Percentiles rank a stretch among this genome's conserved stretches.
phyloP scores from a whole-genome alignment of 1,140 invertebrate species.

The Drosophila takahashii region DNA sequence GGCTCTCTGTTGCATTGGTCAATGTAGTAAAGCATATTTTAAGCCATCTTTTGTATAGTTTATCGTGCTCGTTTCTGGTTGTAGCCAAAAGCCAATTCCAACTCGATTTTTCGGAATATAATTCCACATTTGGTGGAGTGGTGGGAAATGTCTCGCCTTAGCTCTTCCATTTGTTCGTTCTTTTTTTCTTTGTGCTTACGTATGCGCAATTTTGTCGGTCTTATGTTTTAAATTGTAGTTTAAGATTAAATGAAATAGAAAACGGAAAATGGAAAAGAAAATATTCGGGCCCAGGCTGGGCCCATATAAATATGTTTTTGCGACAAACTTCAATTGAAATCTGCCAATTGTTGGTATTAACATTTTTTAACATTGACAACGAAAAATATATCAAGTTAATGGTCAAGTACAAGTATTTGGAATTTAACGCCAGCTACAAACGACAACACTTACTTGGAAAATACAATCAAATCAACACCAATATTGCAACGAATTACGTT shows the following conservation, averaged over 20 bases:
- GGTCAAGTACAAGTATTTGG: slow-evolving; percentile 30
- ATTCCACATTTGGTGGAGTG: slow-evolving; percentile 4
- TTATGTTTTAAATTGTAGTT: slow-evolving; percentile 25
- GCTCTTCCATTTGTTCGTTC: slow-evolving; percentile 48
- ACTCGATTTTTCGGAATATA: slow-evolving; percentile 1
- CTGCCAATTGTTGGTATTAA: slow-evolving; percentile 18
- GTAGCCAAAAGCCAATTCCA: slow-evolving; percentile 43
- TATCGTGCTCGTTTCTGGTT: slow-evolving; percentile 16
- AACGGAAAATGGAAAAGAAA: neutral
- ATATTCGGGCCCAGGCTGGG: neutral
- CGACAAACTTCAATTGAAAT: slow-evolving; percentile 20
- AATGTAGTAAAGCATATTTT: slow-evolving; percentile 85
- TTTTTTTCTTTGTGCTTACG: slow-evolving; percentile 64
- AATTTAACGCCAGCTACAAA: slow-evolving; percentile 59
- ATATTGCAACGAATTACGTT: slow-evolving; percentile 41
- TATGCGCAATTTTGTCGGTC: slow-evolving; percentile 63
- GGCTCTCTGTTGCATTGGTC: slow-evolving; percentile 74
- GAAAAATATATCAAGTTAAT: slow-evolving; percentile 24
- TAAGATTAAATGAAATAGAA: neutral
- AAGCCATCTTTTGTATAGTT: slow-evolving; percentile 84
- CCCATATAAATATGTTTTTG: slow-evolving; percentile 1
- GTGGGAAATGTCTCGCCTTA: slow-evolving; percentile 2
- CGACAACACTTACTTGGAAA: slow-evolving; percentile 51
- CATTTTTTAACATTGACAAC: slow-evolving; percentile 17
- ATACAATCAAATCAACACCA: slow-evolving; percentile 50